A percentile compares a stretch with the other conserved stretches of the same genome.
Conservation (phyloP, 2,888 invertebrate genomes). For the Ectemnius cavifrons region DNA sequence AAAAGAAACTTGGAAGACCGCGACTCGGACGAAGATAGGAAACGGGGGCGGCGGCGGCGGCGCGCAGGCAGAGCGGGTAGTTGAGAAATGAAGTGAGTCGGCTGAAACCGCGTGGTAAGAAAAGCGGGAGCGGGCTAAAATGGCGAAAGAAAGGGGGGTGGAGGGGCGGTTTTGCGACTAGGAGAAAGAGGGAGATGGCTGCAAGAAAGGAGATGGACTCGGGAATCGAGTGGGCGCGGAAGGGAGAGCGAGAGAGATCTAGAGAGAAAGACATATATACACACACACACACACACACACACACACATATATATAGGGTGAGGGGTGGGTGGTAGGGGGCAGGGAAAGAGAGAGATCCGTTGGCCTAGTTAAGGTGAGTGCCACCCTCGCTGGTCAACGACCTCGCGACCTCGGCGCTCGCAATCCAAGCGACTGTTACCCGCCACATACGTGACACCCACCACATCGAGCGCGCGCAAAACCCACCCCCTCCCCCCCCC, state of each 20-base stretch:
- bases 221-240: constrained; percentile 16
- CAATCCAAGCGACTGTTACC: constrained; percentile 60
- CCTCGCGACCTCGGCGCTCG: constrained; percentile 75
- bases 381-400: constrained; percentile 76
- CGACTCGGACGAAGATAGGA: too few species aligned
- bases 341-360: constrained; percentile 56
- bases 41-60: too few species aligned
- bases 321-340: too few species aligned
- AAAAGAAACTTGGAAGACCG: too few species aligned
- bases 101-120: neutral
- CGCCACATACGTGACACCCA: constrained; percentile 56
- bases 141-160: neutral
- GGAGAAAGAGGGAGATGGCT: neutral
- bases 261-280: too few species aligned
- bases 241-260: neutral
- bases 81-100: neutral
- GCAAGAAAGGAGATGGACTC: neutral
- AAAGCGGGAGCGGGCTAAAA: neutral
- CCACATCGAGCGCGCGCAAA: constrained; percentile 51
- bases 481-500: too few species aligned
- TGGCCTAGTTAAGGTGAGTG: constrained; percentile 76
- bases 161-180: neutral
- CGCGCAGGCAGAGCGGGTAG: too few species aligned
- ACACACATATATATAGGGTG: too few species aligned
- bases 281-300: too few species aligned